Evolutionary conservation across 2,888 invertebrate genomes (phyloP), one percentile per base, ranked within the genome.

Genomic region (Erebia ligea): DNA sequence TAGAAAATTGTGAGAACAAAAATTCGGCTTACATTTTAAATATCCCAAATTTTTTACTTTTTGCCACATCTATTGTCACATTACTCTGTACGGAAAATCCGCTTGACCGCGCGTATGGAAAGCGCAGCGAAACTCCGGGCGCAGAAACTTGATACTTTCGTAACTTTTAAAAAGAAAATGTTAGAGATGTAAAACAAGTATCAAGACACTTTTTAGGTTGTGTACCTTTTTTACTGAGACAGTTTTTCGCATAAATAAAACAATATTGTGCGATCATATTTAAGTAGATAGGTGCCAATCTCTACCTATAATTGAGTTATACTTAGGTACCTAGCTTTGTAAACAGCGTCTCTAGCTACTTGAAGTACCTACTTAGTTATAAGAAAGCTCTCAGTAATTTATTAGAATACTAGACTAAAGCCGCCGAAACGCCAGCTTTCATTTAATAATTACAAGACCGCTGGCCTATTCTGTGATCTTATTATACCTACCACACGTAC

Each of bases 31-130:
- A 15, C 13, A 21, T 62, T 62, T 62, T 11, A 62, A 62, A 45
- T 13, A 3, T 50, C 19, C 17, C 4, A 42, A 8, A 42, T 42
- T 34, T 40, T 52, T 6, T 57, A 6, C 9, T 77, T 71, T 64
- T 11, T 68, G 79, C 66, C 80, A 42, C 67, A 71, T 91, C 89
- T 88, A 78, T 68, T 69, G 62, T 68, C 76, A 82, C 76, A 68
- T 78, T 81, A 84, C 81, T 92, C 92, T 93, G 80, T 88, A 87
- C 72, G 78, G 81, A 86, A 90, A 92, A 91, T 91, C 88, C 90
- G 93, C 93, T 93, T 93, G 93, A 93, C 93, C 93, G 93, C 91
- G 90, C 91, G 91, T 90, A 88, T 89, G 88, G 86, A 89, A 87
- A 86, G 86, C 85, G 83, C 84, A 82, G 82, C 81, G 80, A 81